Conservation (phyloP, 1,140 invertebrate species). For the Ceratitis capitata region DNA sequence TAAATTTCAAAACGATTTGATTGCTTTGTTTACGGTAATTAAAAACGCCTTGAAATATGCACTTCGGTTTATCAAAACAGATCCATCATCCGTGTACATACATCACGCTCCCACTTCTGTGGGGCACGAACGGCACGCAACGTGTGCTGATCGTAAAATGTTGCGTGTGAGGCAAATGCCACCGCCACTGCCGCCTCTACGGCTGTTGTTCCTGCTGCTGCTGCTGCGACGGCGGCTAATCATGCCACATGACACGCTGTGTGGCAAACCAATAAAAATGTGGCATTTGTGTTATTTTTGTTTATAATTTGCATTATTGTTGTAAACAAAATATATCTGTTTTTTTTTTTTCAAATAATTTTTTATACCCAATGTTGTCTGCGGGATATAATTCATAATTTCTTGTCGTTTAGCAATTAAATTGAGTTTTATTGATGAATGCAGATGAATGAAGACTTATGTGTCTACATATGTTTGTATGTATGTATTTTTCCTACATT, state of each 20-base stretch:
- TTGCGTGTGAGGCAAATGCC: not conserved
- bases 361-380: not conserved
- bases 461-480: too few relatives aligned
- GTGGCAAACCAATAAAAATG: slow-evolving; percentile 36
- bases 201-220: not conserved
- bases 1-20: slow-evolving; percentile 34
- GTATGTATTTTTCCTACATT: too few relatives aligned
- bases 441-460: too few relatives aligned
- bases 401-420: not conserved
- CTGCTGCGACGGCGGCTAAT: not conserved
- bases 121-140: not conserved
- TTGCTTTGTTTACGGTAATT: slow-evolving; percentile 31
- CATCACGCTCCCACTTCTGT: too few relatives aligned
- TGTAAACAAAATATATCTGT: slow-evolving; percentile 25
- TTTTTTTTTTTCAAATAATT: not conserved
- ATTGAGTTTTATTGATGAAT: not conserved
- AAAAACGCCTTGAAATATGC: slow-evolving; percentile 23
- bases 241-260: not conserved
- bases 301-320: slow-evolving; percentile 24
- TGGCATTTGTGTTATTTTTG: not conserved
- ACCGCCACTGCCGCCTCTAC: not conserved
- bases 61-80: slow-evolving; percentile 32
- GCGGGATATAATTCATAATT: not conserved
- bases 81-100: slow-evolving; percentile 13
- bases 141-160: not conserved